Evolutionary conservation across 2,888 invertebrate species (phyloP).

Genomic region (Deilephila elpenor): DNA sequence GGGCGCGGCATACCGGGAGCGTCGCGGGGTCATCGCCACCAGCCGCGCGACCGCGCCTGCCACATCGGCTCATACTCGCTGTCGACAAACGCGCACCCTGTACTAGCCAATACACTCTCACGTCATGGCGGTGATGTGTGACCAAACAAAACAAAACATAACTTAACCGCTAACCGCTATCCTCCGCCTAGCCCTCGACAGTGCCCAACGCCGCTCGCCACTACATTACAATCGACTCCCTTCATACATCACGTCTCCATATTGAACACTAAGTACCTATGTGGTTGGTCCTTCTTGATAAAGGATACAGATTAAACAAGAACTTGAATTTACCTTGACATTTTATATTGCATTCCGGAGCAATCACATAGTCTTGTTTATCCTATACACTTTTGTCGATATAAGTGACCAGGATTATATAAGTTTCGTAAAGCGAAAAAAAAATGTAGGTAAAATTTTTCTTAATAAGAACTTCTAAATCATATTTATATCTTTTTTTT

Average conservation of each 20-base stretch:
- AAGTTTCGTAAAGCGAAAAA: too few species aligned
- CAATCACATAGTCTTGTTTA: too few species aligned
- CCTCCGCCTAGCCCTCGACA: not conserved
- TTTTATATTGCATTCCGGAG: too few species aligned
- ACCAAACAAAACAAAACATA: constrained; percentile 36
- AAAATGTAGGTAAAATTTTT: too few species aligned
- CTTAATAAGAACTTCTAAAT: too few species aligned
- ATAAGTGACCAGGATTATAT: too few species aligned
- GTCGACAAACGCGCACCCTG: constrained; percentile 59
- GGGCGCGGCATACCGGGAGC: constrained; percentile 59
- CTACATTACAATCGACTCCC: not conserved
- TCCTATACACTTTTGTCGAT: too few species aligned
- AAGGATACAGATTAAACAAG: not conserved
- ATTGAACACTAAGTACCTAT: not conserved
- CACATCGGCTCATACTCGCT: constrained; percentile 76
- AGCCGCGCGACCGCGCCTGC: constrained; percentile 53
- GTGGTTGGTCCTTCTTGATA: too few species aligned
- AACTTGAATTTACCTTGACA: not conserved
- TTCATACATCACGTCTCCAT: not conserved
- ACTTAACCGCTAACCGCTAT: constrained; percentile 23
- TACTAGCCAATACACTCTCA: constrained; percentile 23
- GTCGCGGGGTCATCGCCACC: constrained; percentile 73
- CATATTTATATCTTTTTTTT: too few species aligned
- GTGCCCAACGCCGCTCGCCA: not conserved
- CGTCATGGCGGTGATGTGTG: constrained; percentile 45